Percentiles rank a stretch among this genome's conserved stretches.
These are phyloP conservation scores for Drosophila ananassae DNA, from an alignment of 1,140 invertebrate species.

Conservation along the genomic window DNA sequence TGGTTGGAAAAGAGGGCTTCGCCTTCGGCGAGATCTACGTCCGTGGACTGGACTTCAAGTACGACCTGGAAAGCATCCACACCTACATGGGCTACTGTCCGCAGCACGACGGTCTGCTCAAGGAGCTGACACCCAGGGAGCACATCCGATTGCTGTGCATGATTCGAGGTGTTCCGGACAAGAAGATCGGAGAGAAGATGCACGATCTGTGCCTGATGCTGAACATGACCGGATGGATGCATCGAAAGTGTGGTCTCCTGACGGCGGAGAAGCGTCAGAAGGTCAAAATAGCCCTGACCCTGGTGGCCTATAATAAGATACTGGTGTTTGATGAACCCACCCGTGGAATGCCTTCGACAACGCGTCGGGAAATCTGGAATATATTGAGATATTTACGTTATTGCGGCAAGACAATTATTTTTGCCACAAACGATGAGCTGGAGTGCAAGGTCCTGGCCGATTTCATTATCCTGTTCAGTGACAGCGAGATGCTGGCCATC, in stretches of 20 bases:
- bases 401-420: constrained; percentile 90
- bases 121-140: constrained; percentile 58
- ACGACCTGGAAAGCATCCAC: constrained; percentile 56
- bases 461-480: constrained; percentile 94
- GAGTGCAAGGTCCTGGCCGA: constrained; percentile 97
- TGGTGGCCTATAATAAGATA: constrained; percentile 68
- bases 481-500: constrained; percentile 91
- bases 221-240: constrained; percentile 70
- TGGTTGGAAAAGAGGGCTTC: constrained; percentile 69
- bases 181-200: constrained; percentile 63
- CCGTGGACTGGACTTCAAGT: constrained; percentile 66
- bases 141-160: constrained; percentile 69
- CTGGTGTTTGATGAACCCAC: constrained; percentile 74
- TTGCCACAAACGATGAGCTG: constrained; percentile 98
- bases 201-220: constrained; percentile 65
- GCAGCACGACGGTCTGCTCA: constrained; percentile 52
- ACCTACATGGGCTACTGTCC: constrained; percentile 69
- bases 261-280: constrained; percentile 63
- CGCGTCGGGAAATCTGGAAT: constrained; percentile 73
- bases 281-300: constrained; percentile 61
- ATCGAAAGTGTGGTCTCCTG: constrained; percentile 49
- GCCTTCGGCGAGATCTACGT: constrained; percentile 77
- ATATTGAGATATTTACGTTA: constrained; percentile 65
- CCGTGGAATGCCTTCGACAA: constrained; percentile 56
- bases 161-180: constrained; percentile 64